Base-by-base conservation (phyloP, 2,113 vertebrate species). In the Eulemur macaco region DNA sequence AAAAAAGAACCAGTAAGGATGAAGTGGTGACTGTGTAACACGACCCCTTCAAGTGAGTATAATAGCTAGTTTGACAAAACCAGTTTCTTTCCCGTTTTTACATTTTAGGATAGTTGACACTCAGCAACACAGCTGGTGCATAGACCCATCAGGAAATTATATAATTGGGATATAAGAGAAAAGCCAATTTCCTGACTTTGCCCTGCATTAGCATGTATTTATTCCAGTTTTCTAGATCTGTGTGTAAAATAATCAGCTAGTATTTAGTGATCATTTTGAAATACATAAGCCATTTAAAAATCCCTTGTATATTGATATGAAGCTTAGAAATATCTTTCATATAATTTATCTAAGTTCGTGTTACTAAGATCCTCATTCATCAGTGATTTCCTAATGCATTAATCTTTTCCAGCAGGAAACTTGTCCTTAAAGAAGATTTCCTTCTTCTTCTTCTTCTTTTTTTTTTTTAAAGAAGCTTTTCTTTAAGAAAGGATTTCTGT, bases 401-500 rank as follows among this genome's bases (percentile, higher is more conserved):
- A 18, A n/a, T 83, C 8, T 94, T 91, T 96, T 89, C 31, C 78
- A 77, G 66, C 23, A 64, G 71, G 60, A 86, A 64, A 87, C 17
- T 86, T 25, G 29, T 45, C 5, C 83, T 89, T 86, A 86, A 66
- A 66, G 66, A 74, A 80, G n/a, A n/a, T 87, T 52, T 84, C 63
- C 31, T 74, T 82, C 34, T 31, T 64, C 63, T 82, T 9, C 23
- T 31, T 63, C 15, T 15, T 37, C 37, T 54, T 31, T 27, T 82
- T 23, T 81, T 63, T 42, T 84, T 84, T 85, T 84, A 74, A 63
- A 60, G 74, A 84, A 87, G 27, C 39, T 86, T 47, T 86, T 71
- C 23, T 78, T 81, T 93, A 89, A 52, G 42, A 93, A 92, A 85
- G 25, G 34, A 63, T 80, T 90, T 89, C 34, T 83, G n/a, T 58